phyloP scores from a whole-genome alignment of 2,797 vertebrate species.

The Hyperoplus lanceolatus region DNA sequence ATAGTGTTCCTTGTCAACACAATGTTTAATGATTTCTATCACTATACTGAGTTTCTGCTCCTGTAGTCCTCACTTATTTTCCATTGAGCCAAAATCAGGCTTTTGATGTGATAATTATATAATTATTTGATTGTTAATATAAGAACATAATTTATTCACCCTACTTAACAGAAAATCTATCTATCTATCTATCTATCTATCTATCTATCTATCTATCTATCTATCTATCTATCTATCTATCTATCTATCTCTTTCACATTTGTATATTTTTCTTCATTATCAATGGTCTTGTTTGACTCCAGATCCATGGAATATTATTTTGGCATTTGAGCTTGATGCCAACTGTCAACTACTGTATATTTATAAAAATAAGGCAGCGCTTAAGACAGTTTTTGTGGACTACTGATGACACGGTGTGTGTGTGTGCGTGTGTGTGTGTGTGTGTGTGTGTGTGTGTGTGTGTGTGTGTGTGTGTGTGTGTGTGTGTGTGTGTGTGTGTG shows the following conservation, averaged over 20 bases:
- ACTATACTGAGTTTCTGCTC: background rate
- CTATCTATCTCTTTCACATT: slow-evolving; percentile 11
- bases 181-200: slow-evolving; percentile 25
- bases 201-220: slow-evolving; percentile 36
- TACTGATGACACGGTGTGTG: slow-evolving; percentile 64
- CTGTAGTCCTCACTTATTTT: slow-evolving; percentile 8
- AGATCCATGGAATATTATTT: slow-evolving; percentile 38
- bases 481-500: slow-evolving; percentile 41
- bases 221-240: slow-evolving; percentile 22
- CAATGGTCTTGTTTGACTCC: background rate
- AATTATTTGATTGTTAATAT: slow-evolving; percentile 6
- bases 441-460: slow-evolving; percentile 39
- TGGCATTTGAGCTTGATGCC: slow-evolving; percentile 36
- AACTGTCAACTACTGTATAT: slow-evolving; percentile 43
- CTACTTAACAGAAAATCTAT: slow-evolving; percentile 2
- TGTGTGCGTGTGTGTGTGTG: slow-evolving; percentile 44
- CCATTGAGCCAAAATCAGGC: slow-evolving; percentile 3
- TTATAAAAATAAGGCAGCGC: slow-evolving; percentile 55
- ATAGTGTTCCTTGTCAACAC: background rate
- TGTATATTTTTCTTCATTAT: slow-evolving; percentile 14
- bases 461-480: slow-evolving; percentile 40
- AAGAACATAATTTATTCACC: slow-evolving; percentile 1
- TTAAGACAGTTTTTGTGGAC: slow-evolving; percentile 60
- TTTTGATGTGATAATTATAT: slow-evolving; percentile 48
- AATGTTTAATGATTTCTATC: slow-evolving; percentile 5